Conservation (phyloP, 2,888 invertebrate genomes). For the Apamea sordens region DNA sequence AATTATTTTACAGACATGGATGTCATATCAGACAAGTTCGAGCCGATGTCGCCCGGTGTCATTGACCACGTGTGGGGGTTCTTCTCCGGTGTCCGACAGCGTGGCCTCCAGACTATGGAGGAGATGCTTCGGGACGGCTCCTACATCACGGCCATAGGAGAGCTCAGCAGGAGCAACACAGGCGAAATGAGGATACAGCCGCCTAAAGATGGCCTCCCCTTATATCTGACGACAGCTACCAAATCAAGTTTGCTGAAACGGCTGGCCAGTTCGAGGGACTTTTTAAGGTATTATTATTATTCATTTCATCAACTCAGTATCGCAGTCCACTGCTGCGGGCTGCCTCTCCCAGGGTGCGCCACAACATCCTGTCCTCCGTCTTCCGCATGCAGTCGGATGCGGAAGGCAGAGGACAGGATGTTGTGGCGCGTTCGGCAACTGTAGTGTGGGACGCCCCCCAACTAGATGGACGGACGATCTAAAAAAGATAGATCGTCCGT, state of each 20-base stretch:
- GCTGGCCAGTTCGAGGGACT: slow-evolving; percentile 92
- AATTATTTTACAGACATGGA: slow-evolving; percentile 91
- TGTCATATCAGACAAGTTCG: slow-evolving; percentile 95
- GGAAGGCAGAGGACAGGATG: too few relatives aligned
- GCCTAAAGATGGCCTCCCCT: slow-evolving; percentile 92
- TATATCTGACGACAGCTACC: slow-evolving; percentile 95
- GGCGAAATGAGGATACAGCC: slow-evolving; percentile 93
- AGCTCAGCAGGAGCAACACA: slow-evolving; percentile 92
- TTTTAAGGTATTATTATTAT: slow-evolving; percentile 85
- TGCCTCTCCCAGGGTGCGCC: too few relatives aligned
- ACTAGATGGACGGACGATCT: too few relatives aligned
- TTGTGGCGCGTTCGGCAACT: too few relatives aligned
- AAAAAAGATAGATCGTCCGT: too few relatives aligned
- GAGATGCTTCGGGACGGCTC: slow-evolving; percentile 96
- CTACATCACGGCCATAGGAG: slow-evolving; percentile 94
- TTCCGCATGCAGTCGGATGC: too few relatives aligned
- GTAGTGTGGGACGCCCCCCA: too few relatives aligned
- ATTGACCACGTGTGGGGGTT: slow-evolving; percentile 96
- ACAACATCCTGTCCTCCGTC: too few relatives aligned
- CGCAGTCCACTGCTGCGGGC: too few relatives aligned
- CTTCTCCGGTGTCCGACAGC: slow-evolving; percentile 95
- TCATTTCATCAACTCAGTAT: neutral
- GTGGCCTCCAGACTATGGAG: slow-evolving; percentile 96
- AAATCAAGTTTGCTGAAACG: slow-evolving; percentile 93
- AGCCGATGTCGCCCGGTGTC: slow-evolving; percentile 93